phyloP scores from a whole-genome alignment of 1,140 invertebrate species.

The Streblospio benedicti region DNA sequence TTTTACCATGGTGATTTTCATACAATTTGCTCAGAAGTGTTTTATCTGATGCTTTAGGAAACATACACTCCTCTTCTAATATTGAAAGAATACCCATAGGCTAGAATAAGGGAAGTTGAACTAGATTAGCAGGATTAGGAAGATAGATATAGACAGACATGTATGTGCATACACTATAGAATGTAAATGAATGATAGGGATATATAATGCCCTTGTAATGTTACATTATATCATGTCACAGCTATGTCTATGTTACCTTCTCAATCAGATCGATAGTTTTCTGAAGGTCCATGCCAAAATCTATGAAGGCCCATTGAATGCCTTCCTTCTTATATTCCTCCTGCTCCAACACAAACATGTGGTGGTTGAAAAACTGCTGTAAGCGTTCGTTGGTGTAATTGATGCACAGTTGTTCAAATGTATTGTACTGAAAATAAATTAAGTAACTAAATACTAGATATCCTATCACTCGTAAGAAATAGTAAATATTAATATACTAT shows the following conservation, averaged over 20 bases:
- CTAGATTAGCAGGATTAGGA: neutral
- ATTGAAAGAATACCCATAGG: slow-evolving; percentile 99
- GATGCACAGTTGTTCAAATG: slow-evolving; percentile 99
- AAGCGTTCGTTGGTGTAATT: slow-evolving; percentile 99
- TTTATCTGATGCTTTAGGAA: slow-evolving; percentile 97
- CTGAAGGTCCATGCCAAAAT: slow-evolving; percentile 98
- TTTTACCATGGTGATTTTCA: slow-evolving; percentile 97
- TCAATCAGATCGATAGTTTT: slow-evolving; percentile 98
- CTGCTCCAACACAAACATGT: slow-evolving; percentile 99
- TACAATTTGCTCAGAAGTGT: slow-evolving; percentile 96
- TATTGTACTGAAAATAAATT: slow-evolving; percentile 64
- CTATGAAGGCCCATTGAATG: slow-evolving; percentile 98
- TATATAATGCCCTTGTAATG: no score
- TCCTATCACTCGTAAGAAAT: no score
- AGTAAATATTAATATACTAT: no score
- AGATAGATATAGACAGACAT: neutral
- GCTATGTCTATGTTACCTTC: slow-evolving; percentile 86
- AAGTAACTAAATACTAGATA: no score
- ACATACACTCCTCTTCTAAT: slow-evolving; percentile 99
- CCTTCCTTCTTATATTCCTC: slow-evolving; percentile 97
- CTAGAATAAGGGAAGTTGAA: slow-evolving; percentile 49
- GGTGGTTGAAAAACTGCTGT: slow-evolving; percentile 99
- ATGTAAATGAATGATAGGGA: no score
- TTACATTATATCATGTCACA: no score
- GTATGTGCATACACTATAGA: no score